Percentiles rank a stretch among this genome's conserved stretches.
Evolutionary conservation across 92 coral and sea anemone species (phyloP).

Genomic region (Siderastrea siderea): DNA sequence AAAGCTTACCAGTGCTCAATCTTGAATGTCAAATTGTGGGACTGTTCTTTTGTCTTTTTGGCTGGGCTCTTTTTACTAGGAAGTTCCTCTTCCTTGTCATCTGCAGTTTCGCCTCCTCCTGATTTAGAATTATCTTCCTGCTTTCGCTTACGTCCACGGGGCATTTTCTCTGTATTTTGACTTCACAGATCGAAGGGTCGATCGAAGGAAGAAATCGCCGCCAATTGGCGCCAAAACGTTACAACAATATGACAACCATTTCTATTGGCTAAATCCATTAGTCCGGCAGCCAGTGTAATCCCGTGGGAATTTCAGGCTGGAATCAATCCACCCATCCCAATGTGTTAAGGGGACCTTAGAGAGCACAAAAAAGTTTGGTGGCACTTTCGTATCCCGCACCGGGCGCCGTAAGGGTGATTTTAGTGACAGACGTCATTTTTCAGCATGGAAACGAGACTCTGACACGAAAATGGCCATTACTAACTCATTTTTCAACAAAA

Average conservation of each 20-base stretch:
- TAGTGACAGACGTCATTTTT: no score
- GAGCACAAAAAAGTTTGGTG: no score
- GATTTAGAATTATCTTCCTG: background rate
- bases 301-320: no score
- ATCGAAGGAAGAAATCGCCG: background rate
- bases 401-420: no score
- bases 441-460: no score
- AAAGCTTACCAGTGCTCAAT: conserved; percentile 79
- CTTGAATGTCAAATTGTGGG: conserved; percentile 46
- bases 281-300: no score
- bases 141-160: conserved; percentile 50
- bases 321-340: no score
- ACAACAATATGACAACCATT: background rate
- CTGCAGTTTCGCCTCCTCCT: background rate
- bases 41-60: conserved; percentile 32
- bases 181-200: background rate
- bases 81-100: background rate
- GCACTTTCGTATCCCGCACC: no score
- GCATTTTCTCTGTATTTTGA: conserved; percentile 12
- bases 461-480: no score
- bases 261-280: conserved; percentile 37
- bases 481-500: no score
- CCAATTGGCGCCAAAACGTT: conserved; percentile 57
- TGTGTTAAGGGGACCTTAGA: no score
- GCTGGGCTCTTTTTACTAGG: conserved; percentile 34